Conservation (phyloP, 2,113 vertebrate genomes). For the Chionis minor region DNA sequence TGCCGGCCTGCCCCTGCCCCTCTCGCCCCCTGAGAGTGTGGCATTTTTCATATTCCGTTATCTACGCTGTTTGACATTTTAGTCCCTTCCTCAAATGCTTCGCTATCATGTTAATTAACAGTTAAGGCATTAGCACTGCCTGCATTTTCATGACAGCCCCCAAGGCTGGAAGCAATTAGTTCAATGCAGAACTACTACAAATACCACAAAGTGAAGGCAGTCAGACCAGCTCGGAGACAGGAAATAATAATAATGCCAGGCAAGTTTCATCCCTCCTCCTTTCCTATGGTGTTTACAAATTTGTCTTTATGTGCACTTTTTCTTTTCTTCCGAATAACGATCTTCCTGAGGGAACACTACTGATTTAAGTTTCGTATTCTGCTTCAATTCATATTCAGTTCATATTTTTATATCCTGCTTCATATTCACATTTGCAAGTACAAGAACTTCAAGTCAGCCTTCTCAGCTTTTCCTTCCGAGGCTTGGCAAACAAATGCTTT, state of each 20-base stretch:
- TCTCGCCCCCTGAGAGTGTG: rapidly evolving
- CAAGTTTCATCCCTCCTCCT: neutral
- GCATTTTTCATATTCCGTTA: neutral
- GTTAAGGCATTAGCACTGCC: conserved; percentile 30
- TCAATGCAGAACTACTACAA: neutral
- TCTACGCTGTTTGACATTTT: neutral
- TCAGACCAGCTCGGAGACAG: neutral
- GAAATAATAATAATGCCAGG: neutral
- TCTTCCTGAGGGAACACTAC: conserved; percentile 31
- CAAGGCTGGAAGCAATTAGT: conserved; percentile 26
- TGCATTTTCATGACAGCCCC: conserved; percentile 12
- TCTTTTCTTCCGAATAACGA: neutral
- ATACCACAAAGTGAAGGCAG: neutral
- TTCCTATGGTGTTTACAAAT: neutral
- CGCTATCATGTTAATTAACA: conserved; percentile 34
- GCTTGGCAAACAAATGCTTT: conserved; percentile 33
- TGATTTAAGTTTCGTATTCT: conserved; percentile 4
- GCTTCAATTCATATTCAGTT: conserved; percentile 41
- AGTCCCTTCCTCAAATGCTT: neutral
- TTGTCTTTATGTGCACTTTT: neutral
- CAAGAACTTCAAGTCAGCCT: conserved; percentile 56
- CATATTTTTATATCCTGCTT: conserved; percentile 37
- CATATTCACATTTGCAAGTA: conserved; percentile 52
- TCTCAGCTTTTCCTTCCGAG: conserved; percentile 37
- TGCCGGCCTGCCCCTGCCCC: neutral